A percentile compares a stretch with the other conserved stretches of the same genome.
Evolutionary conservation across 2,888 invertebrate species (phyloP).

Genomic region (Ctenicera cuprea): DNA sequence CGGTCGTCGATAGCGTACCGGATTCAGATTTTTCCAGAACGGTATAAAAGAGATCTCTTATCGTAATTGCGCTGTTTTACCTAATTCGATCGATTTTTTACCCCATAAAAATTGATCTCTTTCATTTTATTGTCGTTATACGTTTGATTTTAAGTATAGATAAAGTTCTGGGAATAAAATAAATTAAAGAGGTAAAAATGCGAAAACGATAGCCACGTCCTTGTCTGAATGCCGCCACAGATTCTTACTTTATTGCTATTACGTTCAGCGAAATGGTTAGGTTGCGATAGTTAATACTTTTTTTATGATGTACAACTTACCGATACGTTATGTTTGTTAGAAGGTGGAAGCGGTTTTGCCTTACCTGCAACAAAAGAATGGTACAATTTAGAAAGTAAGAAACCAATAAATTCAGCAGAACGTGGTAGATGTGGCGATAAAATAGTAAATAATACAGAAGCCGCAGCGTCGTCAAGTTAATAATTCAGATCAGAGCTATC

Average conservation of each 20-base stretch:
- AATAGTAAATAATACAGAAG: background rate
- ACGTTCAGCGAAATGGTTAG: background rate
- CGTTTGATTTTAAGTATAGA: conserved; percentile 9
- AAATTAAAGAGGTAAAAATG: background rate
- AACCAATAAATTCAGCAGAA: background rate
- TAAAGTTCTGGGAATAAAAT: conserved; percentile 12
- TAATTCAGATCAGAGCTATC: no score
- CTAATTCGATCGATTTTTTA: conserved; percentile 25
- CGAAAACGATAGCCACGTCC: background rate
- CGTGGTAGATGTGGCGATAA: background rate
- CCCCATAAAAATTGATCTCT: background rate
- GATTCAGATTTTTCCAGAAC: background rate
- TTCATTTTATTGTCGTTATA: conserved; percentile 15
- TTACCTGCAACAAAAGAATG: conserved; percentile 22
- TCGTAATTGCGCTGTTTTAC: conserved; percentile 9
- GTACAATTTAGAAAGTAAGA: conserved; percentile 4
- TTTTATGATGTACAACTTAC: conserved; percentile 6
- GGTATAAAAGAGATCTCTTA: background rate
- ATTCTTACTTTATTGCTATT: conserved; percentile 25
- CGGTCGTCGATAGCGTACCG: conserved; percentile 18
- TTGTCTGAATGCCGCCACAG: conserved; percentile 4
- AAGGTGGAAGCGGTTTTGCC: background rate
- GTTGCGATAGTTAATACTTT: background rate
- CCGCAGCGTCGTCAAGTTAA: background rate
- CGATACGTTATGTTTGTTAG: background rate